Percentiles rank a stretch among this genome's conserved stretches.
phyloP scores from a whole-genome alignment of 1,140 invertebrate species.

The Plutomurus gul region DNA sequence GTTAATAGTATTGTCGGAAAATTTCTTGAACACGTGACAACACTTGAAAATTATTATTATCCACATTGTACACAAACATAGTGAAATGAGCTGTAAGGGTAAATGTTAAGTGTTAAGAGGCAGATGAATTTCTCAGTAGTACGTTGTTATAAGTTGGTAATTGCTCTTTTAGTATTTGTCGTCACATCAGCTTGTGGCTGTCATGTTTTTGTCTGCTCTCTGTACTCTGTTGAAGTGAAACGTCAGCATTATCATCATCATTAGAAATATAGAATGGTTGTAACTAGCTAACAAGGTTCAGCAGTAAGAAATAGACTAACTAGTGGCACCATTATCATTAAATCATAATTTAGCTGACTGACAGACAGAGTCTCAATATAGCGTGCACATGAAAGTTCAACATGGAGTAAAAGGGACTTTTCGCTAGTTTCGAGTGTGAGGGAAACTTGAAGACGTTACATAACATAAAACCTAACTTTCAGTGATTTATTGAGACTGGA shows the following conservation, averaged over 20 bases:
- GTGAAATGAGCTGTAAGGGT: no score
- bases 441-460: background rate
- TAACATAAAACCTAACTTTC: background rate
- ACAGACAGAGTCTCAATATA: background rate
- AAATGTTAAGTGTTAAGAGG: background rate
- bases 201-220: no score
- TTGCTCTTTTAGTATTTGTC: constrained; percentile 16
- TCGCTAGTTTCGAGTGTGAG: background rate
- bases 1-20: no score
- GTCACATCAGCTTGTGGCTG: background rate
- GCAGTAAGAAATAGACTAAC: no score
- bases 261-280: background rate
- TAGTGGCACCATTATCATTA: no score
- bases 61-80: no score
- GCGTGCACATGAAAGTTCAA: no score
- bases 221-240: constrained; percentile 1
- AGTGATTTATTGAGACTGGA: constrained; percentile 2
- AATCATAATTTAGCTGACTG: background rate
- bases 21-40: no score
- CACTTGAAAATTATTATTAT: no score
- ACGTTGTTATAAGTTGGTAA: background rate
- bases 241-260: background rate
- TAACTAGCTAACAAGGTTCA: background rate
- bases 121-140: constrained; percentile 10
- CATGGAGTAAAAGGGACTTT: background rate